Evolutionary conservation across 2,797 vertebrate species (phyloP), one percentile per base, ranked within the genome.

Genomic region (Tauraco hartlaubi): DNA sequence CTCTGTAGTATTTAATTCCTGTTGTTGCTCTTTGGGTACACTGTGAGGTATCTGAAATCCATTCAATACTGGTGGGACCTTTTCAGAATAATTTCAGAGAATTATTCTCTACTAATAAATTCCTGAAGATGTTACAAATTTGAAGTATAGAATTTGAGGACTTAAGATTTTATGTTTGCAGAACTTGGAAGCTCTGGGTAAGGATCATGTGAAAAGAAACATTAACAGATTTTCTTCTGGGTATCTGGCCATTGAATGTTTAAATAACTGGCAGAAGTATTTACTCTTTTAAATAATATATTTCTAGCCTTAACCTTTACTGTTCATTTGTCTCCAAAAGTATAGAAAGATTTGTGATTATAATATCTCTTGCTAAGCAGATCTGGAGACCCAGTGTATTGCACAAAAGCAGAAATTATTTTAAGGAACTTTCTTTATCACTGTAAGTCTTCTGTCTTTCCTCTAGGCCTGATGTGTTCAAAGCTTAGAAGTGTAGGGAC

Each of bases 251-350:
- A 79, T 1, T 74, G 69, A 79, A 93, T 82, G 89, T 93, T 96
- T 92, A 86, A 96, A 94, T 76, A 96, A 72, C 73, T 91, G 86
- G n/a, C 33, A 71, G 61, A 78, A 76, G 25, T 90, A 68, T 88
- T 96, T 96, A 63, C 72, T 93, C 12, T 63, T 89, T 96, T 85
- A 85, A 87, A 72, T 67, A 69, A 64, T 44, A 22, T 51, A 81
- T 92, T 85, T 46, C 28, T 67, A 87, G 43, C 25, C 85, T 90
- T 94, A 92, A 92, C 82, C 85, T 94, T 97, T 89, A 52, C 44
- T 81, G 17, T 78, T 95, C 14, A 49, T 92, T 94, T 92, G 94
- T 78, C 68, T 75, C 82, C 9, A 62, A 46, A 88, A 85, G 18
- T 19, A 76, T 72, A 41, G 72, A 66, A 94, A 56, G 29, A 80